Evolutionary conservation across 2,797 vertebrate genomes (phyloP).

Genomic region (Tokudaia tokunoshimensis): DNA sequence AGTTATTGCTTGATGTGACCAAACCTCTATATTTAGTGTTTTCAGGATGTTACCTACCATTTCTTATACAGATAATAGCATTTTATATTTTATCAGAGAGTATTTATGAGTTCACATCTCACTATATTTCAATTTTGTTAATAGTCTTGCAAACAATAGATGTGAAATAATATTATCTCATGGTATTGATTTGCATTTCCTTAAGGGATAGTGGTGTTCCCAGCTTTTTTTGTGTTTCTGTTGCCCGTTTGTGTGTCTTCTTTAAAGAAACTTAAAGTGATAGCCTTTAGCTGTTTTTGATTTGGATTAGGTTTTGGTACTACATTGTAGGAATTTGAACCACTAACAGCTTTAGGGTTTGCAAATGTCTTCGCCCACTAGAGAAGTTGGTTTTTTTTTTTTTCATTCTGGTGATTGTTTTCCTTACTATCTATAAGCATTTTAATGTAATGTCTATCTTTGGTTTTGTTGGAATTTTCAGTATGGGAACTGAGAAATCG

Average conservation of each 20-base stretch:
- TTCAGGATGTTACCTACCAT: background rate
- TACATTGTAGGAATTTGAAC: background rate
- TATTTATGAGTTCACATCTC: background rate
- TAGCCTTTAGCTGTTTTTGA: background rate
- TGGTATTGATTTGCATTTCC: background rate
- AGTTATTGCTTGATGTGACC: background rate
- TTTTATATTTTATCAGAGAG: background rate
- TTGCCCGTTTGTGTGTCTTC: background rate
- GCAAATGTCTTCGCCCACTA: background rate
- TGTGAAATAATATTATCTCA: background rate
- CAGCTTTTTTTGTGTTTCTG: background rate
- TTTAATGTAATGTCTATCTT: background rate
- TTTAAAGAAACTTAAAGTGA: background rate
- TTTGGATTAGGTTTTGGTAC: background rate
- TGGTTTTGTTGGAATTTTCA: background rate
- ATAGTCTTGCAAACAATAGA: background rate
- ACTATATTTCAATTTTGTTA: background rate
- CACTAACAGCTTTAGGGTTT: background rate
- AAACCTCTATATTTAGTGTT: background rate
- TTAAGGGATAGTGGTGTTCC: background rate
- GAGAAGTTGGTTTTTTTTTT: no score
- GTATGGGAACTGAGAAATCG: background rate
- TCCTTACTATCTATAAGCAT: background rate
- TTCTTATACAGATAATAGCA: background rate
- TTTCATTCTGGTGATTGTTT: background rate